Percentiles rank a stretch among this genome's conserved stretches.
Evolutionary conservation across 2,888 invertebrate species (phyloP).

Genomic region (Trisateles emortualis): DNA sequence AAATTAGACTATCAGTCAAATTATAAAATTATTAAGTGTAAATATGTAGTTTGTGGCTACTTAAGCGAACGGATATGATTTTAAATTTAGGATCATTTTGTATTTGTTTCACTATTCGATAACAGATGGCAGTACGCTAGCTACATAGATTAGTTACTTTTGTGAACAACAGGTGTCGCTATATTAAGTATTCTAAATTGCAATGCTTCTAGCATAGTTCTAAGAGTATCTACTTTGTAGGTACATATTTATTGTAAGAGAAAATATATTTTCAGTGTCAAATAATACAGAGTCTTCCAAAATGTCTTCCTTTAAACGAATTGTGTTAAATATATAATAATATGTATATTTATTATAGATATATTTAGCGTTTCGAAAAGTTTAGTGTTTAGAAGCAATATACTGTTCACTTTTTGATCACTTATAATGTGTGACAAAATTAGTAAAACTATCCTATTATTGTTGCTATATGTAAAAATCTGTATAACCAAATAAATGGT

Average conservation of each 20-base stretch:
- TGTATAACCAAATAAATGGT: slow-evolving; percentile 86
- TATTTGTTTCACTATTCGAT: slow-evolving; percentile 24
- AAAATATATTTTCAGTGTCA: slow-evolving; percentile 82
- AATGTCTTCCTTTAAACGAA: slow-evolving; percentile 54
- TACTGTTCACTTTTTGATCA: slow-evolving; percentile 68
- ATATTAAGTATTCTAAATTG: slow-evolving; percentile 37
- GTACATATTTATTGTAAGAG: slow-evolving; percentile 26
- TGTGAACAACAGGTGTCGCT: slow-evolving; percentile 25
- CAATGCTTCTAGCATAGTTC: slow-evolving; percentile 55
- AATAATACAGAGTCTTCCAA: slow-evolving; percentile 64
- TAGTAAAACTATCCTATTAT: slow-evolving; percentile 71
- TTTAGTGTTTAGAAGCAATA: slow-evolving; percentile 69
- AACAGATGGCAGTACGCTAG: slow-evolving; percentile 49
- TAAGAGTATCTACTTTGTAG: slow-evolving; percentile 17
- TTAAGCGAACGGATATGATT: too few relatives aligned
- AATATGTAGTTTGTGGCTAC: slow-evolving; percentile 70
- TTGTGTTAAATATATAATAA: slow-evolving; percentile 29
- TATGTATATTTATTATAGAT: slow-evolving; percentile 48
- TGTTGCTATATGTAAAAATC: slow-evolving; percentile 84
- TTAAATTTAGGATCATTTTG: background rate
- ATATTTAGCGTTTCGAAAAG: slow-evolving; percentile 48
- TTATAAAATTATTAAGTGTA: slow-evolving; percentile 72
- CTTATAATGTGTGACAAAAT: slow-evolving; percentile 60
- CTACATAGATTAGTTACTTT: slow-evolving; percentile 17
- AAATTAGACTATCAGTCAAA: slow-evolving; percentile 73